Evolutionary conservation across 2,888 invertebrate genomes (phyloP).

Genomic region (Esperia sulphurella): DNA sequence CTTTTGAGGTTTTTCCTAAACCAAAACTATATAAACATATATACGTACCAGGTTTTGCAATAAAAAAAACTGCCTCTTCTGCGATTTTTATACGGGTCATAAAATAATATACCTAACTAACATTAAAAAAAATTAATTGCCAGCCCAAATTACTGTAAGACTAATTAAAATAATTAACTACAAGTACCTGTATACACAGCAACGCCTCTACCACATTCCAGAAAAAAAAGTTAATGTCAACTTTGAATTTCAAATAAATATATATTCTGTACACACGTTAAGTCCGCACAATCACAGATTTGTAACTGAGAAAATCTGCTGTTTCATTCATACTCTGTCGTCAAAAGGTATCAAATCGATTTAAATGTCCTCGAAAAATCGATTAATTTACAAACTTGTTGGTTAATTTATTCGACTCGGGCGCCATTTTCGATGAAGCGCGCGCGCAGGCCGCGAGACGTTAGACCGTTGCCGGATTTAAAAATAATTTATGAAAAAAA

Average conservation of each 20-base stretch:
- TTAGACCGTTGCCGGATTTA: slow-evolving; percentile 70
- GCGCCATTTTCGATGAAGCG: slow-evolving; percentile 46
- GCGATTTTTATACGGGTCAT: too few relatives aligned
- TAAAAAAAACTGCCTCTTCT: too few relatives aligned
- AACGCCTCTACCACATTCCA: not conserved
- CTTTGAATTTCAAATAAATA: slow-evolving; percentile 13
- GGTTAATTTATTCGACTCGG: slow-evolving; percentile 24
- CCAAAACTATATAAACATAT: too few relatives aligned
- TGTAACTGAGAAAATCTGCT: slow-evolving; percentile 50
- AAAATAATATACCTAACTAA: not conserved
- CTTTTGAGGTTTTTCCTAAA: too few relatives aligned
- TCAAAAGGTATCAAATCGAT: slow-evolving; percentile 5
- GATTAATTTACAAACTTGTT: slow-evolving; percentile 8
- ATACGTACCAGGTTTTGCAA: too few relatives aligned
- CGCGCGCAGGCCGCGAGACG: slow-evolving; percentile 40
- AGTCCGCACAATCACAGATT: slow-evolving; percentile 55
- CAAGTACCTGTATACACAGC: not conserved
- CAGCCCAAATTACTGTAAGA: not conserved
- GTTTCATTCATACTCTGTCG: not conserved
- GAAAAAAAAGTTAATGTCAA: not conserved
- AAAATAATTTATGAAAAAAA: slow-evolving; percentile 50
- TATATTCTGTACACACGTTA: slow-evolving; percentile 47
- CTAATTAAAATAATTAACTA: not conserved
- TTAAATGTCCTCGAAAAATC: slow-evolving; percentile 3
- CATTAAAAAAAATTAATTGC: not conserved